Base-by-base conservation (phyloP, 2,113 vertebrate species). In the Chauna torquata region DNA sequence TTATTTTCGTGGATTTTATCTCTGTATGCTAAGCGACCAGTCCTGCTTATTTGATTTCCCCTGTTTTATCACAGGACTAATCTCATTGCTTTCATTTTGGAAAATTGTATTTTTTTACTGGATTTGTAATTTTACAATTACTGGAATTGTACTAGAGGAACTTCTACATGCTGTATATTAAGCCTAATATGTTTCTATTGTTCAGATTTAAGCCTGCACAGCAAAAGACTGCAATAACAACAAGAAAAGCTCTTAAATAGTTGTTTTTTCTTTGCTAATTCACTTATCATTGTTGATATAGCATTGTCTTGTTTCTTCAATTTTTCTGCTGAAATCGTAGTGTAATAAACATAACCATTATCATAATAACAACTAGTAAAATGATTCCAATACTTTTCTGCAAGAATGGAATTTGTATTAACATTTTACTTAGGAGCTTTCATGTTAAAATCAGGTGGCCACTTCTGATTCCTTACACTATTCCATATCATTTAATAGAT, bases 381-480 rank as follows among this genome's bases (percentile, higher is more conserved):
- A 71, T 47, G 38, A 74, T 61, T 45, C 6, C 20, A 69, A 4
- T 74, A 5, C 7, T 65, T 80, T 90, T 86, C 16, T 84, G 25
- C 45, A 94, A 78, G 12, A 76, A 62, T 47, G 72, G 28, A 15
- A 78, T 59, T 84, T 71, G 2, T 64, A 24, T 86, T 2, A 47
- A 12, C 1, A 2, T 42, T 70, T 74, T 70, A 65, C 38, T 75
- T 34, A 45, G 50, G 8, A 66, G 6, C 18, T 71, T 30, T 55
- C 23, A 47, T 52, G 14, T 71, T 87, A 70, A 89, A 95, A 57
- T 55, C 62, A 71, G 3, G 5, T 62, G 28, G 69, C 40, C 69
- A 12, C 47, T 89, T 91, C 54, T 10, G 1, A 45, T n/a, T 86
- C n/a, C 5, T 13, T 69, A 11, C 0, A 0, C 71, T 68, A 75